Base-by-base conservation (phyloP, 2,113 vertebrate species). In the Tamias sibiricus region DNA sequence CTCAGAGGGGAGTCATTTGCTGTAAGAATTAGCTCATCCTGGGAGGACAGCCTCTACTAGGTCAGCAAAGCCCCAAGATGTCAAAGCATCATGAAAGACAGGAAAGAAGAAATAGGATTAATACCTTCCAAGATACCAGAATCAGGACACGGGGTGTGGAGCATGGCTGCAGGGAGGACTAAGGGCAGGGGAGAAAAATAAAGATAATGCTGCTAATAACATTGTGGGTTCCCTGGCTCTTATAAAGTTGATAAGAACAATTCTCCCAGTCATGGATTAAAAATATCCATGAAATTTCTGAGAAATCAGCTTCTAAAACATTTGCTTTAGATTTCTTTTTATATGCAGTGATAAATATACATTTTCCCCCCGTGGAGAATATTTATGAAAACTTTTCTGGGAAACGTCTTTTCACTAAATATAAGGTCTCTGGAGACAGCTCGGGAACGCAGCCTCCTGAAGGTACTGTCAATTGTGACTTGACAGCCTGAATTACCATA, bases 311-410 rank as follows among this genome's bases (percentile, higher is more conserved):
- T 95, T 64, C 94, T 68, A 87, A 96, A 88, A 94, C 91, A 93
- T 94, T 94, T 95, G 77, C 95, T 95, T 96, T 79, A 87, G 71
- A 93, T 89, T 94, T 97, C 87, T 94, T 95, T 95, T 91, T 93
- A 94, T 94, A 87, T 42, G 52, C 91, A 94, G 71, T 87, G 83
- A 97, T 97, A 98, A 97, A 97, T 97, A 97, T 90, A 97, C 93
- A 96, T 95, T 96, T 97, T 90, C 8, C 49, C 92, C 75, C 77
- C 81, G 92, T 71, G 87, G 80, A 97, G 97, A 98, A 94, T 97
- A 98, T 97, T 97, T 97, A 97, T 97, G 95, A 97, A 97, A 98
- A 98, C 79, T 96, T 97, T 97, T 98, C 98, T 97, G 96, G 97
- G 97, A 98, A 98, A 96, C 40, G n/a, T 97, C 94, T 97, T 97